Evolutionary conservation across 2,113 vertebrate species (phyloP), one percentile per base, ranked within the genome.

Genomic region (Coptodon rendalli): DNA sequence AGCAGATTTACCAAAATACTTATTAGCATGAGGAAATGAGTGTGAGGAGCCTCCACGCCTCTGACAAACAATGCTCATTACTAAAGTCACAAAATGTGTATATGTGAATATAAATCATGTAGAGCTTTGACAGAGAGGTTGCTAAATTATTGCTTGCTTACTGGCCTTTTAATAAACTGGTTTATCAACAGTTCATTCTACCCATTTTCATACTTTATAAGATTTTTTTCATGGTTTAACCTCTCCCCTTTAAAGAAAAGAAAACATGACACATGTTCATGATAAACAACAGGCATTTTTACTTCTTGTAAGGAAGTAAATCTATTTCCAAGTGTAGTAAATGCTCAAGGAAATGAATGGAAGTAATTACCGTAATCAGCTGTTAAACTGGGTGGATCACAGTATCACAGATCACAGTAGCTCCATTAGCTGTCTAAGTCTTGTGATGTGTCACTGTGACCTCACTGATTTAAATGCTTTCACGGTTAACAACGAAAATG

Each of bases 1-100:
- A 92, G 87, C 86, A 73, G 57, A 79, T 92, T 92, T 83, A 29
- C 12, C 6, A 9, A 16, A 63, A 54, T 16, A 31, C 6, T 31
- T 80, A 9, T 81, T n/a, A 36, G 6, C 29, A 22, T 1, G 34
- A 82, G 36, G 80, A 83, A 87, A 87, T 73, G 6, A 7, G 2
- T 7, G 12, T 54, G 6, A 61, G 38, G n/a, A 59, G 24, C 5
- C 22, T 16, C 50, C 38, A 45, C 0, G 4, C 0, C 13, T 57
- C 56, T 6, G 79, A 36, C 7, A 71, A 73, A 73, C 38, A 14
- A 5, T 45, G 38, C 13, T 24, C 66, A 71, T 24, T 13, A 54
- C 50, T 54, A n/a, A 53, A 56, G 31, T 80, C n/a, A 56, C 19
- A 56, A 54, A 80, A n/a, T 34, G 6, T n/a, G 38, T 78, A 10